phyloP scores from a whole-genome alignment of 2,888 invertebrate species.

The Caenorhabditis sp. region DNA sequence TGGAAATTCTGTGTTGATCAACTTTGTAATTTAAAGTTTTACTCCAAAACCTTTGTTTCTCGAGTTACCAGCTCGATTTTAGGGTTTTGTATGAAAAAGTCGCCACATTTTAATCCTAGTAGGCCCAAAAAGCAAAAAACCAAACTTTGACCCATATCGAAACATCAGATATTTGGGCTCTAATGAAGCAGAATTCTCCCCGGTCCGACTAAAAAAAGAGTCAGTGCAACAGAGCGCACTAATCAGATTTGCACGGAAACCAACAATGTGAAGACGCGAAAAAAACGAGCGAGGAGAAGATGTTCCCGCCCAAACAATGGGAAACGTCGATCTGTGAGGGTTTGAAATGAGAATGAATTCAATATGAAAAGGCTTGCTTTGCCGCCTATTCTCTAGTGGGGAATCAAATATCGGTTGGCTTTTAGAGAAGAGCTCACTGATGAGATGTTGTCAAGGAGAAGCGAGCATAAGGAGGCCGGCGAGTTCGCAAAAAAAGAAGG shows the following conservation, averaged over 20 bases:
- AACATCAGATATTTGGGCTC: slow-evolving; percentile 1
- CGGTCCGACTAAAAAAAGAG: neutral
- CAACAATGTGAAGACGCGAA: slow-evolving; percentile 4
- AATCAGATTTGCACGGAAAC: slow-evolving; percentile 26
- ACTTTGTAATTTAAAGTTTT: too few species aligned
- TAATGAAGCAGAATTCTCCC: slow-evolving; percentile 18
- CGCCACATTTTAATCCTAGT: too few species aligned
- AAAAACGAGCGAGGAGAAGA: slow-evolving; percentile 2
- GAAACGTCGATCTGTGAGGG: slow-evolving; percentile 27
- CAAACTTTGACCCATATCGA: too few species aligned
- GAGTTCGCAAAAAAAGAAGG: too few species aligned
- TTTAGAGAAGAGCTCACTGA: slow-evolving; percentile 26
- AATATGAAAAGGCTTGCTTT: too few species aligned
- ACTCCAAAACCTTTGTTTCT: too few species aligned
- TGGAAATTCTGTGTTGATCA: too few species aligned
- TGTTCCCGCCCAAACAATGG: neutral
- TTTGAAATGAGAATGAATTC: slow-evolving; percentile 4
- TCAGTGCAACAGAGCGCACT: slow-evolving; percentile 31
- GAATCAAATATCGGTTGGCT: too few species aligned
- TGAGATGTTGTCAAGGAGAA: slow-evolving; percentile 36
- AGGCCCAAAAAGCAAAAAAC: too few species aligned
- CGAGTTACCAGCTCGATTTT: too few species aligned
- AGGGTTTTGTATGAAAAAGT: too few species aligned
- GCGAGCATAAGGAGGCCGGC: neutral
- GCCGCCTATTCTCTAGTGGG: too few species aligned